Percentiles rank a stretch among this genome's conserved stretches.
phyloP scores from a whole-genome alignment of 2,888 invertebrate species.

The Hoplodrina ambigua region DNA sequence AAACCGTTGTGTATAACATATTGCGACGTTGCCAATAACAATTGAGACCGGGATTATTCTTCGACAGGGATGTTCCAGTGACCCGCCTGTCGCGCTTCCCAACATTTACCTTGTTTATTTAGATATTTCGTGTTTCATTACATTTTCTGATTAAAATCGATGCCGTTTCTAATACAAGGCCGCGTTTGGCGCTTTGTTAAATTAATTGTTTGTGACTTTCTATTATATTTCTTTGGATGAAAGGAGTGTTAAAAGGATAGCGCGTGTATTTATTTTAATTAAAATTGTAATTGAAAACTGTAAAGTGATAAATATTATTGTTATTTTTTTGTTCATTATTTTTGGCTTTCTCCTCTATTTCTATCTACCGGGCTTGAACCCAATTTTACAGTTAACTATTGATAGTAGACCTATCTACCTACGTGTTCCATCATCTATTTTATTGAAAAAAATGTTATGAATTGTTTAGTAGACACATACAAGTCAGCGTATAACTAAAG shows the following conservation, averaged over 20 bases:
- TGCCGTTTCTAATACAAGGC: conserved; percentile 44
- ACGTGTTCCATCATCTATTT: too few relatives aligned
- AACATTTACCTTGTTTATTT: conserved; percentile 56
- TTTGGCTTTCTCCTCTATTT: too few relatives aligned
- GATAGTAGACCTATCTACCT: too few relatives aligned
- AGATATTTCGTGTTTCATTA: conserved; percentile 64
- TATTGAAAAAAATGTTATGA: too few relatives aligned
- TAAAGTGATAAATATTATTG: too few relatives aligned
- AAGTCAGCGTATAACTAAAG: not conserved
- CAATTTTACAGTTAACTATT: not conserved
- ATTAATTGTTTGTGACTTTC: conserved; percentile 46
- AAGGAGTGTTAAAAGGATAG: conserved; percentile 1
- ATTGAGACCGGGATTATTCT: conserved; percentile 73
- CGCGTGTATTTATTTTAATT: conserved; percentile 7
- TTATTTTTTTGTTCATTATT: not conserved
- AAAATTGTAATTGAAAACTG: not conserved
- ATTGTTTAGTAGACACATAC: not conserved
- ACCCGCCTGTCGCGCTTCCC: conserved; percentile 65
- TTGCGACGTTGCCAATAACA: conserved; percentile 63
- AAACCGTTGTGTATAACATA: conserved; percentile 57
- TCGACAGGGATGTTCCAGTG: conserved; percentile 64
- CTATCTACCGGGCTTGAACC: too few relatives aligned
- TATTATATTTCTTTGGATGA: conserved; percentile 28
- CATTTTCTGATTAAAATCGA: conserved; percentile 64
- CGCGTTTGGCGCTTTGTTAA: conserved; percentile 45